Base-by-base conservation (phyloP, 2,888 invertebrate genomes). In the Baronia brevicornis region DNA sequence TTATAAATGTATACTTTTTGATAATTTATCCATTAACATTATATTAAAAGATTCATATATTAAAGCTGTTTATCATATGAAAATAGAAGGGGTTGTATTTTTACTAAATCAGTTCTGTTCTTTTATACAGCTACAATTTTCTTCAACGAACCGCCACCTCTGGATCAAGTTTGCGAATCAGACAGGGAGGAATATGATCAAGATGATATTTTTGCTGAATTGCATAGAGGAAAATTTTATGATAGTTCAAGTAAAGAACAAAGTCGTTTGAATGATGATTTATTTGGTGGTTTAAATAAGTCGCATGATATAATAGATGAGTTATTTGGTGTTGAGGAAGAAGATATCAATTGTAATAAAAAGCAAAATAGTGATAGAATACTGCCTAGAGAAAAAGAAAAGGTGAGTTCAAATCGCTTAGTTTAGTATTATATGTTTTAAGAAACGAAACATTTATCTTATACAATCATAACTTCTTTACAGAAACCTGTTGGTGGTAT, bases 401-500 rank as follows among this genome's bases (percentile, higher is more conserved):
- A 33, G 33, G 27, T 27, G n/a, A 28, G 32, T 30, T n/a, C 14
- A 28, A 19, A 5, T 25, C 8, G 4, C 15, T 2, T 21, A 21
- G 6, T 6, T 14, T 21, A 15, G 6, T 6, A 3, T 28, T 10
- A 33, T 15, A 7, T 9, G 4, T 15, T 25, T 26, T 26, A 10
- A 4, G 6, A 25, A 5, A 15, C n/a, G 11, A 15, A 14, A 19
- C n/a, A 8, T 24, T 12, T 7, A 3, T 9, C 3, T 7, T 7
- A 7, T 3, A 17, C 12, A 28, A 19, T 6, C 7, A 13, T 25
- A 26, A 10, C 15, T 23, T 30, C 5, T 36, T 54, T 49, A 15
- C 68, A 90, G 90, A 89, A 88, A 77, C 88, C 88, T 3, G 53
- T 84, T 3, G 89, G 88, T 1, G 89, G 86, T 1, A 85, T 88